Percentiles rank a stretch among this genome's conserved stretches.
These are phyloP conservation scores for Macropis europaea DNA, from an alignment of 2,888 invertebrate species.

Conservation along the genomic window DNA sequence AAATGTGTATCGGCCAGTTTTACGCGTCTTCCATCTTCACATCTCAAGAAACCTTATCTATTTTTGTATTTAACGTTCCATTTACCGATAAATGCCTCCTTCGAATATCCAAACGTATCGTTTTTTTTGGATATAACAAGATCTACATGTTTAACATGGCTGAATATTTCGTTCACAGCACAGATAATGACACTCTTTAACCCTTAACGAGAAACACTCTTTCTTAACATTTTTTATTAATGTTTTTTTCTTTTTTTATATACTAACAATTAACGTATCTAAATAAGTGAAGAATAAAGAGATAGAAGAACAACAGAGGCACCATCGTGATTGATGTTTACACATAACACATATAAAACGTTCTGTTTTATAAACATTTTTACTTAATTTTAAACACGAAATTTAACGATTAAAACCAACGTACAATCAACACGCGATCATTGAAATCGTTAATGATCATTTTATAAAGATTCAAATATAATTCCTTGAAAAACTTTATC, in stretches of 20 bases:
- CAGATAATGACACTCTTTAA: not conserved
- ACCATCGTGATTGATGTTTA: too few relatives aligned
- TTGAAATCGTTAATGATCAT: too few relatives aligned
- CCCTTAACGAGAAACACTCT: conserved; percentile 22
- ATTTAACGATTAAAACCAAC: too few relatives aligned
- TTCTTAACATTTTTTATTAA: not conserved
- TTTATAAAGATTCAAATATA: not conserved
- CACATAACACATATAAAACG: too few relatives aligned
- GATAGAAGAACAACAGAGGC: not conserved
- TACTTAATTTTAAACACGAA: too few relatives aligned
- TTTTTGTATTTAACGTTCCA: conserved; percentile 10
- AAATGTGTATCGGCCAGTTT: conserved; percentile 33
- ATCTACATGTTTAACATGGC: conserved; percentile 13
- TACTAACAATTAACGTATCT: not conserved
- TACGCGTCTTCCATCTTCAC: too few relatives aligned
- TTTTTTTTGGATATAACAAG: conserved; percentile 18
- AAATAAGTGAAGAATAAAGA: not conserved
- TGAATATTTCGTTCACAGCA: conserved; percentile 39
- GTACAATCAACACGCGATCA: too few relatives aligned
- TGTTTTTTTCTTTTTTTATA: not conserved
- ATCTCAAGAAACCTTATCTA: conserved; percentile 32
- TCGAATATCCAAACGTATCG: conserved; percentile 15
- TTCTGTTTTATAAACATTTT: too few relatives aligned
- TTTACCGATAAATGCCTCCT: conserved; percentile 10
- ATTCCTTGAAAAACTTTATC: not conserved